These are phyloP conservation scores for Trypoxylus dichotomus DNA, from an alignment of 1,140 invertebrate genomes.

Conservation along the genomic window DNA sequence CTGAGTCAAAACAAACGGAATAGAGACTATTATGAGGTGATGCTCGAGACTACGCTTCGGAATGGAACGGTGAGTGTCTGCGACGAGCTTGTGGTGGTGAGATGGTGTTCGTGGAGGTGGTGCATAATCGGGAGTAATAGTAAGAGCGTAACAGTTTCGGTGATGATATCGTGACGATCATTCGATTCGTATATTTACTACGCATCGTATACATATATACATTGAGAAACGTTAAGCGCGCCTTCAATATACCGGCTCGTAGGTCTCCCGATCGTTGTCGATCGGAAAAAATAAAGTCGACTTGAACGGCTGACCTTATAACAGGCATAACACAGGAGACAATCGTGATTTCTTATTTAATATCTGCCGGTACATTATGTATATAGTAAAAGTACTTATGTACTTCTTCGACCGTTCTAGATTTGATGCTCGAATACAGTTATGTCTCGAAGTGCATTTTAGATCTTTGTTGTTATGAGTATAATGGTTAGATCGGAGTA, in stretches of 20 bases:
- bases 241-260: no score
- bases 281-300: neutral
- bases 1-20: slow-evolving; percentile 8
- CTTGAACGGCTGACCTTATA: neutral
- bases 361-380: neutral
- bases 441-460: no score
- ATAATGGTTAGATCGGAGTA: no score
- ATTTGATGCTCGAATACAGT: no score
- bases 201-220: neutral
- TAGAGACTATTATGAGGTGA: neutral
- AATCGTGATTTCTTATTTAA: neutral
- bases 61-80: neutral
- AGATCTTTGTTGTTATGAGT: no score
- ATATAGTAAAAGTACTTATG: neutral
- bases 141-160: neutral
- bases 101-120: slow-evolving; percentile 8
- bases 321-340: neutral
- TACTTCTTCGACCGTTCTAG: no score
- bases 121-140: neutral
- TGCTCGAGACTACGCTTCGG: neutral
- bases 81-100: neutral
- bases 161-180: neutral
- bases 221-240: neutral
- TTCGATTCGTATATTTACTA: neutral
- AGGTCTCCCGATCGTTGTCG: neutral